Evolutionary conservation across 2,113 vertebrate genomes (phyloP).

Genomic region (Brachyhypopomus occidentalis): DNA sequence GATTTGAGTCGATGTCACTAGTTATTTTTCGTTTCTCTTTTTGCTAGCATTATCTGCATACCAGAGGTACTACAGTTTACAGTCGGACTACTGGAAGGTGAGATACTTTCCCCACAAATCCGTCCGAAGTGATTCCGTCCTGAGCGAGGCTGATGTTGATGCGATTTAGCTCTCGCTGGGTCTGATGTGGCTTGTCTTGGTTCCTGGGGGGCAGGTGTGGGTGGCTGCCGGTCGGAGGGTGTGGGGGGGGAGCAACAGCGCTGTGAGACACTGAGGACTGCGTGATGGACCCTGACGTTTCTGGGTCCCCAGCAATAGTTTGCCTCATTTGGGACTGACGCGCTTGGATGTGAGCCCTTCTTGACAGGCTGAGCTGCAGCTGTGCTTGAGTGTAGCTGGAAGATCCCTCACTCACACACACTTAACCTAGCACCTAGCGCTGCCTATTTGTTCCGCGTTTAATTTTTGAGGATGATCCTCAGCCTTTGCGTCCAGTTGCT

Average conservation of each 20-base stretch:
- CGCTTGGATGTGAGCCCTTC: constrained; percentile 25
- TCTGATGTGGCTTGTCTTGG: constrained; percentile 21
- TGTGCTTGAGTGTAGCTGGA: neutral
- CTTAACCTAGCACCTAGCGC: neutral
- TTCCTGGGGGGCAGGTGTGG: constrained; percentile 11
- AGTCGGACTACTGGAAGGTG: constrained; percentile 99
- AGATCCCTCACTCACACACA: neutral
- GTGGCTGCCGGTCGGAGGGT: constrained; percentile 21
- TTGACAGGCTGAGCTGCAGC: constrained; percentile 12
- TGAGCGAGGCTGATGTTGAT: neutral
- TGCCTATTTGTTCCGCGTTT: neutral
- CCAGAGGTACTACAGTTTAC: constrained; percentile 99
- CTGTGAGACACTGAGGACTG: neutral
- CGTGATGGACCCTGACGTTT: constrained; percentile 51
- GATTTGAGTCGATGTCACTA: constrained; percentile 1
- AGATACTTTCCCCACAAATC: constrained; percentile 59
- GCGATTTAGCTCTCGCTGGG: neutral
- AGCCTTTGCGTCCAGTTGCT: neutral
- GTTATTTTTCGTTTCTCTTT: constrained; percentile 41
- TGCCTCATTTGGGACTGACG: constrained; percentile 21
- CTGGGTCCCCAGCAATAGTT: constrained; percentile 23
- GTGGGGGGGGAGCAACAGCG: constrained; percentile 39
- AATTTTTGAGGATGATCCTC: neutral
- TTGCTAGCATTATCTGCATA: constrained; percentile 97
- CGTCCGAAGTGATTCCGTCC: neutral